A percentile compares a stretch with the other conserved stretches of the same genome.
These are phyloP conservation scores for Sylvia atricapilla DNA, from an alignment of 2,113 vertebrate species.

Conservation along the genomic window DNA sequence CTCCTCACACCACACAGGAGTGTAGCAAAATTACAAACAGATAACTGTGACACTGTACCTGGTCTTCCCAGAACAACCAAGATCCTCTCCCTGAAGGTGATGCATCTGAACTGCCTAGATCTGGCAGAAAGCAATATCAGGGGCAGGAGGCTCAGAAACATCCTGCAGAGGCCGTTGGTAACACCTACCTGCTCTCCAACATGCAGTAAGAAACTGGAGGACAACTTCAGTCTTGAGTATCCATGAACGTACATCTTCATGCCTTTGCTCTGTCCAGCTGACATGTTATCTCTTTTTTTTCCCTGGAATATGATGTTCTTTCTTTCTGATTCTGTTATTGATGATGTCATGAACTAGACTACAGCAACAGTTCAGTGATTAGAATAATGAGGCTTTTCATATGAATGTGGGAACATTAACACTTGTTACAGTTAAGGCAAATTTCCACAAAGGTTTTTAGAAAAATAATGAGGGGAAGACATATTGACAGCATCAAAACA, in stretches of 20 bases:
- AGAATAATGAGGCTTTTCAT: neutral
- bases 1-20: neutral
- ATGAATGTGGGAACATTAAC: neutral
- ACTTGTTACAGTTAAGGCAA: neutral
- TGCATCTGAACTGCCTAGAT: accelerated
- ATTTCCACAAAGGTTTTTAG: neutral
- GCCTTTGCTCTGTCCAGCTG: neutral
- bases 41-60: neutral
- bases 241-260: neutral
- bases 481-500: neutral
- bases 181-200: neutral
- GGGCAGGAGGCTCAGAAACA: accelerated
- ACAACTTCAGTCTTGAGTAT: neutral
- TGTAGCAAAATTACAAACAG: neutral
- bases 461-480: neutral
- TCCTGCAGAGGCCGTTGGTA: neutral
- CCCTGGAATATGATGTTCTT: neutral
- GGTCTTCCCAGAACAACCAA: neutral
- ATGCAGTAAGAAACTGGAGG: neutral
- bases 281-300: neutral
- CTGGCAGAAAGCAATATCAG: neutral
- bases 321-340: neutral
- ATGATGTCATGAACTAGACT: neutral
- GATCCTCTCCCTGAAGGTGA: neutral
- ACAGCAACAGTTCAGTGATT: neutral